A percentile compares a stretch with the other conserved stretches of the same genome.
phyloP scores from a whole-genome alignment of 2,113 vertebrate species.

The Boulengeromyrus knoepffleri region DNA sequence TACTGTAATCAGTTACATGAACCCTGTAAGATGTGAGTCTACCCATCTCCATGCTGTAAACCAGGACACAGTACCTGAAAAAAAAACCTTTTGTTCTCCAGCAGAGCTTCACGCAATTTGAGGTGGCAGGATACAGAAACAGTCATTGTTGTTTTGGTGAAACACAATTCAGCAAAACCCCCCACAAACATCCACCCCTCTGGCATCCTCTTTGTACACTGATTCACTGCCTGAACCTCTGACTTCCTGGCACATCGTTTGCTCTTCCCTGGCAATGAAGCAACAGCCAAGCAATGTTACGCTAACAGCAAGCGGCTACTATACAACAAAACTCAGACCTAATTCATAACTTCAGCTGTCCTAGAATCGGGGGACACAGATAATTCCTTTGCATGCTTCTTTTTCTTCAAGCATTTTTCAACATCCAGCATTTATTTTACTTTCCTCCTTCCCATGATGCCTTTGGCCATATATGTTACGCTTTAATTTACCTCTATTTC shows the following conservation, averaged over 20 bases:
- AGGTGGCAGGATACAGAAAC: background rate
- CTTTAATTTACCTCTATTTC: background rate
- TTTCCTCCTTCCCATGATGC: background rate
- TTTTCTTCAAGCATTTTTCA: background rate
- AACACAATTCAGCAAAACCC: background rate
- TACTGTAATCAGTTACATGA: background rate
- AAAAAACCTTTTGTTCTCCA: background rate
- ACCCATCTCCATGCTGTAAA: too few relatives aligned
- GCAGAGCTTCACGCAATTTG: background rate
- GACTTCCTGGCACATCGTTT: background rate
- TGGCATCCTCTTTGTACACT: constrained; percentile 29
- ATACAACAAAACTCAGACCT: constrained; percentile 33
- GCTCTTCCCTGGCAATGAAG: constrained; percentile 28
- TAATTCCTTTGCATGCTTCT: background rate
- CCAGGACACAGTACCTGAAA: background rate
- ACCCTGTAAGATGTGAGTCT: background rate
- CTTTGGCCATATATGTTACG: background rate
- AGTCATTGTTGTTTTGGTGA: background rate
- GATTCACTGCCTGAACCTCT: constrained; percentile 15
- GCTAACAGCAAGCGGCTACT: background rate
- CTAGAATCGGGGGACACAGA: constrained; percentile 24
- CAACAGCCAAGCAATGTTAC: constrained; percentile 53
- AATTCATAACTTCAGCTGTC: constrained; percentile 31
- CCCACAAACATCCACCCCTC: background rate
- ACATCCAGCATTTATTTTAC: constrained; percentile 24